Base-by-base conservation (phyloP, 2,888 invertebrate species). In the Alviniconcha strummeri region DNA sequence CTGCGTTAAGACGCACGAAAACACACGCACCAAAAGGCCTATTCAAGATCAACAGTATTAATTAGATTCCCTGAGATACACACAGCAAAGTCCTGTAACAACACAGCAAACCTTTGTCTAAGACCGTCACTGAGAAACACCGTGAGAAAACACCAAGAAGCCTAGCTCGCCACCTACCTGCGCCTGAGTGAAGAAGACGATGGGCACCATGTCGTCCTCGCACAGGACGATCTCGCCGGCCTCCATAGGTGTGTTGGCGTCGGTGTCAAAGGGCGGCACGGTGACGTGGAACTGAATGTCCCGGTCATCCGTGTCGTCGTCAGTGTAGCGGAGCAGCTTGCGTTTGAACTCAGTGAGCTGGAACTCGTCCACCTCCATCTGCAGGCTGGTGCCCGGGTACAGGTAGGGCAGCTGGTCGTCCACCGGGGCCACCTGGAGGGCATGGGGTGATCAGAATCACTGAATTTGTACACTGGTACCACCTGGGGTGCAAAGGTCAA, bases 401-500 rank as follows among this genome's bases (percentile, higher is more conserved):
- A 92, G 84, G 76, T 90, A 89, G 5, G 94, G 94, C 13, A 92
- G 92, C 69, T 90, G 89, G 83, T 92, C 92, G 88, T 94, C 94
- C 36, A 92, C 87, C 1, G 93, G 93, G 54, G 90, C 87, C 17
- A 94, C 71, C 82, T 82, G 82, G 13, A 8, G 19, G 54, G 11
- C 55, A 55, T 11, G 60, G 60, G 8, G 36, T 3, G 3, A 36
- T 36, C 36, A 36, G 36, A 36, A 3, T 36, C 36, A 36, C 36
- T 36, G 36, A 36, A 36, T 36, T 36, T 36, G 36, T 36, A 36
- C 36, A 36, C 1, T 36, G 36, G 36, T 36, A 36, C 36, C 3
- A 36, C 36, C 36, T 36, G 36, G 36, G 36, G 36, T 36, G 3
- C 36, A 36, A 1, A 36, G 36, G 36, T 0, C 36, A 36, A 1